Percentiles rank a stretch among this genome's conserved stretches.
phyloP scores from a whole-genome alignment of 2,888 invertebrate genomes.

The Melanostoma scalare region DNA sequence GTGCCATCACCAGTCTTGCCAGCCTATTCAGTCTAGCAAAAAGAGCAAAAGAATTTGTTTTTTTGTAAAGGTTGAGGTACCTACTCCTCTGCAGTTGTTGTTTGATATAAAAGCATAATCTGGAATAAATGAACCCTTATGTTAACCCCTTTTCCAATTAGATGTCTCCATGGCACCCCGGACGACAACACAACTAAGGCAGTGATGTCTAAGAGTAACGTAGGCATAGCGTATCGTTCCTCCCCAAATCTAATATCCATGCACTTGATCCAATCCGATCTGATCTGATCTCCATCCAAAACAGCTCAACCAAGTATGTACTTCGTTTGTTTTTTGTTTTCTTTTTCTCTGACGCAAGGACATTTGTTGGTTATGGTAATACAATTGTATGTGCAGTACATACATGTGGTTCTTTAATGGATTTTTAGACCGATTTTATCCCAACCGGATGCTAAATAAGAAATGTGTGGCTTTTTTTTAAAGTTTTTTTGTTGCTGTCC shows the following conservation, averaged over 20 bases:
- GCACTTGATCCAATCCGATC: constrained; percentile 66
- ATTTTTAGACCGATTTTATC: constrained; percentile 55
- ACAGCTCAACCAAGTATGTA: constrained; percentile 20
- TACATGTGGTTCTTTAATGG: constrained; percentile 29
- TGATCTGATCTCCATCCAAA: constrained; percentile 59
- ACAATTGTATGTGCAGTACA: neutral
- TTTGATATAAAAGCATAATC: constrained; percentile 66
- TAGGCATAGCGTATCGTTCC: neutral
- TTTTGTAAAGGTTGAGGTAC: constrained; percentile 12
- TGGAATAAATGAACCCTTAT: constrained; percentile 70
- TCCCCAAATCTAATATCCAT: constrained; percentile 31
- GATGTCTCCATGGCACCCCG: constrained; percentile 47
- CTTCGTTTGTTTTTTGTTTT: constrained; percentile 23
- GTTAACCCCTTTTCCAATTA: constrained; percentile 55
- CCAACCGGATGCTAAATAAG: constrained; percentile 47
- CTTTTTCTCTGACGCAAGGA: constrained; percentile 44
- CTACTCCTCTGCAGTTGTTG: constrained; percentile 55
- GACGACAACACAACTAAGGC: neutral
- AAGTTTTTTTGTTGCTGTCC: neutral
- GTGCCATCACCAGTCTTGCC: constrained; percentile 20
- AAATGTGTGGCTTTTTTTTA: constrained; percentile 20
- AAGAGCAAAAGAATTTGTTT: constrained; percentile 58
- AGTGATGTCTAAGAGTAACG: neutral
- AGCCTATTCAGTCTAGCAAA: constrained; percentile 36
- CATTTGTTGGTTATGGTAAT: constrained; percentile 40